Base-by-base conservation (phyloP, 1,140 invertebrate genomes). In the Lordiphosa stackelbergi region DNA sequence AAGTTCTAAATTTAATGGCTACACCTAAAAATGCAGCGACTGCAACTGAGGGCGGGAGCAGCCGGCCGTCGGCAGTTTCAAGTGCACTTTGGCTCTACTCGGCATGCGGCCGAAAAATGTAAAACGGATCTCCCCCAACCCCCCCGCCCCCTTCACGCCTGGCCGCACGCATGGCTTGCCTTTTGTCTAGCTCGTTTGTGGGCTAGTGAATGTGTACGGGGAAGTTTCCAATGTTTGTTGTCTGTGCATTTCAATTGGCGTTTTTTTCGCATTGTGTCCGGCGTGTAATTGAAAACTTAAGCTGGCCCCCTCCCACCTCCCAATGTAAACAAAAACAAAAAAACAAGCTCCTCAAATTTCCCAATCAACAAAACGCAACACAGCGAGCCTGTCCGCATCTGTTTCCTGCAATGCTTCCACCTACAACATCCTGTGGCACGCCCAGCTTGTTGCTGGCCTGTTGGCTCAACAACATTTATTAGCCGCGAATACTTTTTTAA, bases 1-100 rank as follows among this genome's bases (percentile, higher is more conserved):
- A 79, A 79, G 74, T 79, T 79, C 74, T 79, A 79, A 79, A 79
- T 74, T 79, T 79, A 79, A 79, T 79, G 75, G 75, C 75, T 79
- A 81, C 75, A 81, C 75, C 74, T 79, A 79, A 79, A 79, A 81
- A 79, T 81, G 74, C 74, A 79, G 74, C 66, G 62, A 74, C 66
- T 74, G 75, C 75, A 79, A 68, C 70, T 45, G 63, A 43, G 6
- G 41, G 43, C 5, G 52, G 53, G 48, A 49, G 34, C 6, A 43
- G 28, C 10, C 36, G 34, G 52, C 69, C 54, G 60, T 42, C 61
- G 62, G 38, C 59, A 70, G 55, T 79, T 81, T 79, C 74, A 79
- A 79, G 74, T 74, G 74, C 74, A 79, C 70, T 79, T 59, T 66
- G 43, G 45, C 55, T 63, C 40, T 11, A 34, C 24, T 53, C 40